phyloP scores from a whole-genome alignment of 2,113 vertebrate species.

The Gobius niger region DNA sequence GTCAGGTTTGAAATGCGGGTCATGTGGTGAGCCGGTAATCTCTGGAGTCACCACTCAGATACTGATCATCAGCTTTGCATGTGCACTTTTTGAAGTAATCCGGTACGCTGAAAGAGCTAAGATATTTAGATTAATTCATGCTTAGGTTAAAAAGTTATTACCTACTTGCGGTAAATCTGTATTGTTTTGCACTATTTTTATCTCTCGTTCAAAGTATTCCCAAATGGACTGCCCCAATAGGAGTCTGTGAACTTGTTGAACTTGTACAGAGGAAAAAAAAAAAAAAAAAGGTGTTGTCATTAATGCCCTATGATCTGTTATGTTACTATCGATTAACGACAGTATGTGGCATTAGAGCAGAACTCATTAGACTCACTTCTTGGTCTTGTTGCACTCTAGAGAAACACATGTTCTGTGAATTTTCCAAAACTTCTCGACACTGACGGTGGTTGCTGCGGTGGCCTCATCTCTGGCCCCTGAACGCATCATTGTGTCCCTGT shows the following conservation, averaged over 20 bases:
- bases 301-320: neutral
- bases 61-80: neutral
- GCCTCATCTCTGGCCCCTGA: constrained; percentile 17
- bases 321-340: constrained; percentile 4
- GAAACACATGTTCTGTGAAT: constrained; percentile 9
- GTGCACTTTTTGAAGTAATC: neutral
- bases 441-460: constrained; percentile 14
- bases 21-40: neutral
- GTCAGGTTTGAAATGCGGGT: neutral
- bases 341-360: neutral
- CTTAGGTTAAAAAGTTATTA: too few relatives aligned
- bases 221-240: too few relatives aligned
- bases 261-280: too few relatives aligned
- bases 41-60: neutral
- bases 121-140: too few relatives aligned
- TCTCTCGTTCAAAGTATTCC: too few relatives aligned
- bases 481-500: neutral
- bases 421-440: constrained; percentile 31
- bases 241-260: too few relatives aligned
- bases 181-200: too few relatives aligned
- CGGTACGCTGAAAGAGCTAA: too few relatives aligned
- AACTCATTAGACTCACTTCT: constrained; percentile 18
- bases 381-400: constrained; percentile 8
- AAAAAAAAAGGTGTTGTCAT: neutral
- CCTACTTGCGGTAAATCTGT: too few relatives aligned